Percentiles rank a stretch among this genome's conserved stretches.
Conservation (phyloP, 2,113 vertebrate genomes). For the Accipiter virgatus region DNA sequence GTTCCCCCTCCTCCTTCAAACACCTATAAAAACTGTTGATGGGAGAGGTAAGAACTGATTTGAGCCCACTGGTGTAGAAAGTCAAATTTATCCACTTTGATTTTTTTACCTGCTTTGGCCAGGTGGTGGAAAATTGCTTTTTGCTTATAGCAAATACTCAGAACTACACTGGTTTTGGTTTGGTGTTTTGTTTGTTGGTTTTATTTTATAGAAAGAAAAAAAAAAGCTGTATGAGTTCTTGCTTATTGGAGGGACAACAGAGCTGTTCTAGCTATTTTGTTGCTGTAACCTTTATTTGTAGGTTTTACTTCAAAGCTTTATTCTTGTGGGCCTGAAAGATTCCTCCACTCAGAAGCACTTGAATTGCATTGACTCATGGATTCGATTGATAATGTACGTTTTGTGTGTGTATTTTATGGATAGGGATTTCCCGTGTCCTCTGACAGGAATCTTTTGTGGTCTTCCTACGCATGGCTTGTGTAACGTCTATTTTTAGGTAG, state of each 20-base stretch:
- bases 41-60: not conserved
- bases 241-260: not conserved
- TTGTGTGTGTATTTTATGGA: not conserved
- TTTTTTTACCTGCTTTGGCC: not conserved
- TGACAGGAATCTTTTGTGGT: not conserved
- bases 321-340: not conserved
- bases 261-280: not conserved
- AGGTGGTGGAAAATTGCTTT: constrained; percentile 21
- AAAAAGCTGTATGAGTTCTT: not conserved
- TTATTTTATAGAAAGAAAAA: not conserved
- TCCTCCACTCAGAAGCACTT: not conserved
- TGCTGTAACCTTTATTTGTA: not conserved
- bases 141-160: not conserved
- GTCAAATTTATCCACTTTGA: not conserved
- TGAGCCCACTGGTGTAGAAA: not conserved
- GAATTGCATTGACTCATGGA: not conserved
- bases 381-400: not conserved
- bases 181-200: not conserved
- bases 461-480: accelerated
- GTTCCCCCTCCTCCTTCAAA: not conserved
- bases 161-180: not conserved
- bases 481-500: not conserved
- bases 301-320: not conserved
- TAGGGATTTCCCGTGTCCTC: not conserved
- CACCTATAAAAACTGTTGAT: not conserved